Conservation (phyloP, 35 echinoderm and acorn worm species). For the Diadema setosum region DNA sequence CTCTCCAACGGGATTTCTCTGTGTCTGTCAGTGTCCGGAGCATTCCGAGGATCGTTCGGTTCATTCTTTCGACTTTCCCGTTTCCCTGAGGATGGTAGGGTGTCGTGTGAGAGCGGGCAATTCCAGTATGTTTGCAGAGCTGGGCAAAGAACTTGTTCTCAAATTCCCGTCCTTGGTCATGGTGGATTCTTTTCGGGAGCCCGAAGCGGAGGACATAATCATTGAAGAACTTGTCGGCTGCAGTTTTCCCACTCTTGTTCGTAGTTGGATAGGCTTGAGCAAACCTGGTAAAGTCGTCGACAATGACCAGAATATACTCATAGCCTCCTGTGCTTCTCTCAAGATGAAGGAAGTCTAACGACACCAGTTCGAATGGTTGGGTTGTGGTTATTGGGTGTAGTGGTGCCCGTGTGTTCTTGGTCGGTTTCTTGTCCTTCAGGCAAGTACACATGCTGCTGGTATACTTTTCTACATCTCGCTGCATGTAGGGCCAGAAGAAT, state of each 20-base stretch:
- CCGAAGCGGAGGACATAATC: slow-evolving; percentile 49
- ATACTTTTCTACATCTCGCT: slow-evolving; percentile 12
- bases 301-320: slow-evolving; percentile 62
- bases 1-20: background rate
- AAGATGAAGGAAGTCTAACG: slow-evolving; percentile 45
- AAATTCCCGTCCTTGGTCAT: slow-evolving; percentile 53
- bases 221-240: slow-evolving; percentile 47
- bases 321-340: slow-evolving; percentile 33
- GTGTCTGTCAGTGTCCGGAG: background rate
- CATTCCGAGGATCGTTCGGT: background rate
- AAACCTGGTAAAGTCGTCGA: slow-evolving; percentile 66
- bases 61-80: background rate
- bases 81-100: slow-evolving; percentile 10
- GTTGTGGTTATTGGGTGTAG: slow-evolving; percentile 15
- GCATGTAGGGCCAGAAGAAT: slow-evolving; percentile 17
- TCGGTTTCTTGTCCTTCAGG: slow-evolving; percentile 1
- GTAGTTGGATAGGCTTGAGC: slow-evolving; percentile 63
- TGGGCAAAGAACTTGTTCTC: slow-evolving; percentile 20
- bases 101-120: background rate
- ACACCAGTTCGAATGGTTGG: slow-evolving; percentile 43
- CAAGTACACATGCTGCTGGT: background rate
- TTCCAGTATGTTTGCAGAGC: background rate
- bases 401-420: background rate
- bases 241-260: slow-evolving; percentile 39
- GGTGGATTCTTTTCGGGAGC: slow-evolving; percentile 25